Conservation (phyloP, 2,797 vertebrate species). For the Tragelaphus oryx region DNA sequence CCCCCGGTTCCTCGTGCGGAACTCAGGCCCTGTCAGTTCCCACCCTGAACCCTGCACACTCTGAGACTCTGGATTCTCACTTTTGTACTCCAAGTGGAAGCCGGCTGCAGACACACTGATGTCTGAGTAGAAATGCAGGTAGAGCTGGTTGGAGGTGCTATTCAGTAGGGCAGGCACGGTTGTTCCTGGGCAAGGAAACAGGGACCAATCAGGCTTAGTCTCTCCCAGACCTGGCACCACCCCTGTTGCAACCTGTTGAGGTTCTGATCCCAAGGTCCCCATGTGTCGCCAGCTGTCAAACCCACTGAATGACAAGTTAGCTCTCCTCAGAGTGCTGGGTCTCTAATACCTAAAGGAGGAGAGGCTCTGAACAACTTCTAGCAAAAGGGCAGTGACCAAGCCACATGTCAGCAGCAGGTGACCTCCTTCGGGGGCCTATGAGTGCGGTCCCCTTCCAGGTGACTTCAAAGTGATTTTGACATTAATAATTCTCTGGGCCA, state of each 20-base stretch:
- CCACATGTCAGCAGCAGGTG: background rate
- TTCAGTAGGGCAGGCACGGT: conserved; percentile 96
- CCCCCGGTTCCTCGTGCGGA: background rate
- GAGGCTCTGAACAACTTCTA: background rate
- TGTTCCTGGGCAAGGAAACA: conserved; percentile 86
- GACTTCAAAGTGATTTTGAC: background rate
- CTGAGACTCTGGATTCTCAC: conserved; percentile 81
- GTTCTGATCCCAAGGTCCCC: background rate
- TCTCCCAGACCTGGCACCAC: background rate
- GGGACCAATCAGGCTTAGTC: background rate
- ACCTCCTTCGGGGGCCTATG: background rate
- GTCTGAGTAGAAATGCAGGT: conserved; percentile 98
- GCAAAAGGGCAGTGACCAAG: background rate
- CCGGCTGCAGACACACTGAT: conserved; percentile 98
- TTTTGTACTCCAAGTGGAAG: conserved; percentile 98
- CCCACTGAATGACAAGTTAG: background rate
- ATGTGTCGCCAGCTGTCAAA: background rate
- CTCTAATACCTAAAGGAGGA: background rate
- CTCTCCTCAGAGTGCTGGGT: background rate
- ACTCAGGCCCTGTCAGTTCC: background rate
- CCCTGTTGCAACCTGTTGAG: background rate
- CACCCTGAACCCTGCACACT: background rate
- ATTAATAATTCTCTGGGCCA: background rate
- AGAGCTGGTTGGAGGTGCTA: conserved; percentile 99
- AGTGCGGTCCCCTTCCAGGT: background rate